A percentile compares a stretch with the other conserved stretches of the same genome.
Conservation (phyloP, 2,888 invertebrate genomes). For the Epirrhoe tristata region DNA sequence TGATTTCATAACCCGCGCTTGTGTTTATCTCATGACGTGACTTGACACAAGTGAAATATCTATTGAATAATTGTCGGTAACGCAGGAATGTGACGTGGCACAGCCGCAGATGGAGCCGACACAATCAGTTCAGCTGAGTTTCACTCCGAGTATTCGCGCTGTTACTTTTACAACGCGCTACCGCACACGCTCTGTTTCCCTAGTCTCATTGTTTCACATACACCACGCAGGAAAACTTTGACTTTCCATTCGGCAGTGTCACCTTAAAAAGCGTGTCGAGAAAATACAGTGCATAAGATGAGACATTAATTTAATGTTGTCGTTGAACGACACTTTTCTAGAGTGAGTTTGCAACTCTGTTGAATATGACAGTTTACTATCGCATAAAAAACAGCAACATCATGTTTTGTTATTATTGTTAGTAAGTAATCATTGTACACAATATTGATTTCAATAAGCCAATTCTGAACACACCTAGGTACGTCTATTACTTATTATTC, state of each 20-base stretch:
- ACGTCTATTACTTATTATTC: background rate
- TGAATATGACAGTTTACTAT: background rate
- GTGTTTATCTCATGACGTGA: constrained; percentile 47
- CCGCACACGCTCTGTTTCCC: constrained; percentile 84
- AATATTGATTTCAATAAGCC: no score
- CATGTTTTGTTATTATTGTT: constrained; percentile 15
- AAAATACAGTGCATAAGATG: constrained; percentile 28
- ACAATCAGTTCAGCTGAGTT: constrained; percentile 82
- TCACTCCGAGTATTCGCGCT: constrained; percentile 83
- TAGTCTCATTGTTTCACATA: constrained; percentile 75
- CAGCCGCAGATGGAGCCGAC: constrained; percentile 42
- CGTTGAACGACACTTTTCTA: constrained; percentile 19
- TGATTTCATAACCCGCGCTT: constrained; percentile 32
- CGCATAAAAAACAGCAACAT: constrained; percentile 12
- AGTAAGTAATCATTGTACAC: background rate
- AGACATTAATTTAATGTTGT: constrained; percentile 28
- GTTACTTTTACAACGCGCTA: constrained; percentile 84
- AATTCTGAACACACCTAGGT: background rate
- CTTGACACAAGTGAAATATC: constrained; percentile 55
- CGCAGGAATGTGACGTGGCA: constrained; percentile 73
- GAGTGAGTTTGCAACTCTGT: constrained; percentile 12
- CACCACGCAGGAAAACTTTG: constrained; percentile 70
- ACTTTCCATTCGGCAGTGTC: constrained; percentile 69
- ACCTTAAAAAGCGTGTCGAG: constrained; percentile 44
- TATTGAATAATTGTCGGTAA: constrained; percentile 65